Base-by-base conservation (phyloP, 1,140 invertebrate species). In the Drosophila truncata region DNA sequence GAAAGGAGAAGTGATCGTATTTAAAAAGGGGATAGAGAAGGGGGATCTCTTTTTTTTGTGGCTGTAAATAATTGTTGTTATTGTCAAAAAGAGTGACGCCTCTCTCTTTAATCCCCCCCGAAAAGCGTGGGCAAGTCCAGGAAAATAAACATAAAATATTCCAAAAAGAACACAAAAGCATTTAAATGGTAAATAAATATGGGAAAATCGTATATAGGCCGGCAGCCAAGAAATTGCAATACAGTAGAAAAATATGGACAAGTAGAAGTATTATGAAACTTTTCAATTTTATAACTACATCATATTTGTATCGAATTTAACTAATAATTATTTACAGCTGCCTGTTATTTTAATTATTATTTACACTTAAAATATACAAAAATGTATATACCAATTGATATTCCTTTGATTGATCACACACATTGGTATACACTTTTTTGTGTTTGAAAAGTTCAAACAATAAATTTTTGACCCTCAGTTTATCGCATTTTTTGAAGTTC, bases 71-170 rank as follows among this genome's bases (percentile, higher is more conserved):
- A 70, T 49, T 42, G 31, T 41, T 49, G 49, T 44, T 31, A 44
- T 49, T 75, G 70, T 74, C 70, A 74, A 57, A 72, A 52, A 57
- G 23, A 57, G 52, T 57, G 70, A 57, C 71, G 27, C n/a, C 59
- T 39, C 35, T 39, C 35, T 41, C 18, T 16, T 42, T 31, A 44
- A 60, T 29, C 18, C 7, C 29, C 37, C 29, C 20, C 9, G 2
- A 52, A 11, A 73, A 42, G 46, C 37, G 46, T 65, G 52, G 57
- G 71, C 31, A 25, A 37, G 23, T 47, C 41, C 49, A 25, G 18
- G 39, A 25, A 50, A 47, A 37, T 49, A 23, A 49, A 47, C 27
- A 58, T 37, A 39, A 39, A 50, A 29, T 44, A 57, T 8, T 13
- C 8, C 13, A 29, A 18, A 27, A 59, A 25, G 20, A 66, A 37